Evolutionary conservation across 2,113 vertebrate genomes (phyloP), one percentile per base, ranked within the genome.

Genomic region (Onychostruthus taczanowskii): DNA sequence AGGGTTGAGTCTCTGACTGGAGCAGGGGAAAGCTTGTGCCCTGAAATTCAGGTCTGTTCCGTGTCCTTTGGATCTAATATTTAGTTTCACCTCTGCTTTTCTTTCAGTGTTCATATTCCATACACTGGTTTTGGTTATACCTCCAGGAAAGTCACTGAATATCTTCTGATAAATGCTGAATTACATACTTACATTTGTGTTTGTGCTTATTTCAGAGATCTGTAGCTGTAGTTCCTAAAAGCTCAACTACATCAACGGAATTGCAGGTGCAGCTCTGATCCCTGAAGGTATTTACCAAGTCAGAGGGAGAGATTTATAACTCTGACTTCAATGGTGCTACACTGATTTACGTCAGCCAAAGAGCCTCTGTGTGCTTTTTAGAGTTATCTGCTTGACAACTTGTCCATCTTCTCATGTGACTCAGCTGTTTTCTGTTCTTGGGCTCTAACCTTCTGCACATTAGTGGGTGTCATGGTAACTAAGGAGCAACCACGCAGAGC

Each of bases 401-500:
- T 94, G 83, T 91, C 76, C 55, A 47, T 61, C 78, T 55, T 95
- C 70, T 92, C 58, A 59, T 58, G 75, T 87, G 83, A 68, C 56
- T 86, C n/a, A 16, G 31, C 39, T 93, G 30, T 91, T 94, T 83
- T 84, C 53, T 95, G 41, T 78, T 92, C 83, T 72, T 94, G 86
- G 47, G 56, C 52, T 89, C n/a, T 72, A 49, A 78, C 84, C 46
- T 94, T 91, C 63, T 61, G 75, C 88, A 87, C 22, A 39, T 58
- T 81, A 92, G 35, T 66, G 68, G 47, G 16, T 94, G 69, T 90
- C 90, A 94, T 69, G 49, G 89, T 89, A 91, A 93, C 89, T 75
- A 84, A 90, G 79, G 75, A 94, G 44, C 43, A 93, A 37, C 67
- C 58, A 44, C 43, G 47, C 0, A 0, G 39, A 77, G 50, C 4